Evolutionary conservation across 2,888 invertebrate genomes (phyloP).

Genomic region (Pollenia angustigena): DNA sequence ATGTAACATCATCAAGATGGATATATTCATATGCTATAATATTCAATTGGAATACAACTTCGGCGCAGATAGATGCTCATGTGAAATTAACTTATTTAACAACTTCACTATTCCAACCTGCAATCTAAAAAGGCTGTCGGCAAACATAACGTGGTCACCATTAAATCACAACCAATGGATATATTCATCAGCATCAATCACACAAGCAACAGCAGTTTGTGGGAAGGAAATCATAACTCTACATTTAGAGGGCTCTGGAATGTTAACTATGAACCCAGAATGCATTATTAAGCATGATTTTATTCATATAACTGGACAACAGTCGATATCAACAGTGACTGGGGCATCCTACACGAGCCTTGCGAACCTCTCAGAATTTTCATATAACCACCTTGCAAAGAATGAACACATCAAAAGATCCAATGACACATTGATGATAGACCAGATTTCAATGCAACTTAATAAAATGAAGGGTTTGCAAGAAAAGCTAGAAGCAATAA

Average conservation of each 20-base stretch:
- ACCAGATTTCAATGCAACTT: background rate
- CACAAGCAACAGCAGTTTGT: constrained; percentile 18
- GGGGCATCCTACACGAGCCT: constrained; percentile 1
- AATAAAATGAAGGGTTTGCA: background rate
- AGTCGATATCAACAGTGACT: background rate
- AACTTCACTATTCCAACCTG: background rate
- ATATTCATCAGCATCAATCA: background rate
- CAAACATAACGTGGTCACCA: background rate
- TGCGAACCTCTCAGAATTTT: background rate
- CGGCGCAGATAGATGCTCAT: background rate
- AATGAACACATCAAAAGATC: background rate
- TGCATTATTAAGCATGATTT: background rate
- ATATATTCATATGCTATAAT: background rate
- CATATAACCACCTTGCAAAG: background rate
- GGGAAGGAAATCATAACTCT: constrained; percentile 6
- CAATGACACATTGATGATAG: background rate
- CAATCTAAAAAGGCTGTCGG: background rate
- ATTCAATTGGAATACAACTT: constrained; percentile 4
- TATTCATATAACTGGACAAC: constrained; percentile 3
- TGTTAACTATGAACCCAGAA: background rate
- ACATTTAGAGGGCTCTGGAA: background rate
- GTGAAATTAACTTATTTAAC: constrained; percentile 13
- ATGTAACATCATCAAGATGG: background rate
- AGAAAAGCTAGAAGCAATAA: background rate
- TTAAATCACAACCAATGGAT: background rate